These are phyloP conservation scores for Callosobruchus maculatus DNA, from an alignment of 2,888 invertebrate species.

Conservation along the genomic window DNA sequence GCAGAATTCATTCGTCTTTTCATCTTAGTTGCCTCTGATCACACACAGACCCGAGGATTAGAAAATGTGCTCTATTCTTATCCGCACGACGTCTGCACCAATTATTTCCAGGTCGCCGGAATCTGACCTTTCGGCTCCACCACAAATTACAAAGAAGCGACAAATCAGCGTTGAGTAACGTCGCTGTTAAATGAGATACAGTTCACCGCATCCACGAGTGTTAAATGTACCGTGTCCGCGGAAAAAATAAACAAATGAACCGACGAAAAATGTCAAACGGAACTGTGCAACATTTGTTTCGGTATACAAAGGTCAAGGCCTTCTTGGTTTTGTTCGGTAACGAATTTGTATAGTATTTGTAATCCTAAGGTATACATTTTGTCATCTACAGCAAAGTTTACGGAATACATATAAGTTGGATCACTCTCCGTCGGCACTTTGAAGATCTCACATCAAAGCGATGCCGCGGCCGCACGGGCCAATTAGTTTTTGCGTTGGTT, in stretches of 20 bases:
- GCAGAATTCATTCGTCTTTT: too few relatives aligned
- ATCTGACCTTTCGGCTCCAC: background rate
- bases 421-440: too few relatives aligned
- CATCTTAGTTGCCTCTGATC: too few relatives aligned
- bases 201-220: background rate
- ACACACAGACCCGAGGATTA: too few relatives aligned
- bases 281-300: background rate
- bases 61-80: too few relatives aligned
- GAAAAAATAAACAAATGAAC: background rate
- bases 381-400: too few relatives aligned
- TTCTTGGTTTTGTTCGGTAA: background rate
- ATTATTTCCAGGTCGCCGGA: background rate
- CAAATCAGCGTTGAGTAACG: background rate
- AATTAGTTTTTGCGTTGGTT: too few relatives aligned
- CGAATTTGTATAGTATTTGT: too few relatives aligned
- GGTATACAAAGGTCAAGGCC: background rate
- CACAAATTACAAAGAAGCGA: background rate
- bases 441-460: too few relatives aligned
- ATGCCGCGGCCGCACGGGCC: too few relatives aligned
- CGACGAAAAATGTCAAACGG: background rate
- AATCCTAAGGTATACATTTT: too few relatives aligned
- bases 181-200: background rate
- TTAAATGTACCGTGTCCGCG: background rate
- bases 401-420: too few relatives aligned
- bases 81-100: background rate